Evolutionary conservation across 1,140 invertebrate genomes (phyloP).

Genomic region (Gonatopus flavifemur): DNA sequence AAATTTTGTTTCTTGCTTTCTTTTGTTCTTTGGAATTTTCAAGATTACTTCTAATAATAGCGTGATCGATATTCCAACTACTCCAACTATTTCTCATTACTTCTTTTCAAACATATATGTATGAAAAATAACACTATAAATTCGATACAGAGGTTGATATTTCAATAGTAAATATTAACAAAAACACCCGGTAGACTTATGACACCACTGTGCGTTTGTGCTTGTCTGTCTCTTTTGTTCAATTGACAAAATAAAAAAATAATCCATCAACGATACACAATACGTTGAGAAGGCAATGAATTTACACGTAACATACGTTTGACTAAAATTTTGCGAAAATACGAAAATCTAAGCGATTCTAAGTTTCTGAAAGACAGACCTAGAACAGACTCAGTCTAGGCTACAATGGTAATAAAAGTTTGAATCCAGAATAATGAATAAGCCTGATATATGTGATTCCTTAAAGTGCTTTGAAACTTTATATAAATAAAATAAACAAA

Average conservation of each 20-base stretch:
- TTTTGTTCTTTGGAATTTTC: too few relatives aligned
- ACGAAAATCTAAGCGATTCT: conserved; percentile 12
- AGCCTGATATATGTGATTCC: conserved; percentile 24
- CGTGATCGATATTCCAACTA: too few relatives aligned
- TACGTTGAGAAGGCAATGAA: too few relatives aligned
- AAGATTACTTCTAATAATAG: too few relatives aligned
- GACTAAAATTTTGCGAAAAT: too few relatives aligned
- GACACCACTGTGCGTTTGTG: conserved; percentile 57
- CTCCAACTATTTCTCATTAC: too few relatives aligned
- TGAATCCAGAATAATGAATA: conserved; percentile 59
- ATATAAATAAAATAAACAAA: conserved; percentile 37
- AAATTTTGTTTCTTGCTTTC: too few relatives aligned
- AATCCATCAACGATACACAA: conserved; percentile 6
- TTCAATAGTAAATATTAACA: conserved; percentile 11
- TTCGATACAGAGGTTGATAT: not conserved
- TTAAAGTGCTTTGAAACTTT: conserved; percentile 22
- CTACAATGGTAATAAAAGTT: conserved; percentile 44
- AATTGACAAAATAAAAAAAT: conserved; percentile 3
- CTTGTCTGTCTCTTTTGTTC: conserved; percentile 52
- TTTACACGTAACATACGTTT: too few relatives aligned
- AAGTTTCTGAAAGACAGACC: conserved; percentile 55
- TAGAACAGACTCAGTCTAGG: conserved; percentile 58
- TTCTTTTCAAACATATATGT: too few relatives aligned
- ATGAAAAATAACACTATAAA: too few relatives aligned
- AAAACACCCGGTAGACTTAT: conserved; percentile 58